These are phyloP conservation scores for Hormaphis cornu DNA, from an alignment of 1,140 invertebrate species.

Conservation along the genomic window DNA sequence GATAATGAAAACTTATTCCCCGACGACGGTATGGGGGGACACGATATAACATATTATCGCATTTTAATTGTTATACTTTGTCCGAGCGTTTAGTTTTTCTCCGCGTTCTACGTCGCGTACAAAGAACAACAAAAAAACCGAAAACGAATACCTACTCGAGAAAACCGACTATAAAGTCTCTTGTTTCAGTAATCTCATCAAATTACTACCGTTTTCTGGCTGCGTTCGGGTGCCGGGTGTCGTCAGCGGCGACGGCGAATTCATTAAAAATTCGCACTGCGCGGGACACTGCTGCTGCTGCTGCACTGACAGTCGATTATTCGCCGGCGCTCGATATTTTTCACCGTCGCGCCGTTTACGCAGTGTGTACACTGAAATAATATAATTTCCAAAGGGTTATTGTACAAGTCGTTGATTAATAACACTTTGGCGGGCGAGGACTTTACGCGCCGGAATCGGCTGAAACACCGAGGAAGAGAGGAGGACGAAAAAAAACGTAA, in stretches of 20 bases:
- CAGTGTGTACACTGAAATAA: too few species aligned
- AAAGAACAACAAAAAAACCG: too few species aligned
- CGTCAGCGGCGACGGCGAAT: background rate
- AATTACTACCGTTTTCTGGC: too few species aligned
- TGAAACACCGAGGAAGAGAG: background rate
- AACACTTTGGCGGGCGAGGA: background rate
- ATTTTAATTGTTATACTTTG: too few species aligned
- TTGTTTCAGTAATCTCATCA: too few species aligned
- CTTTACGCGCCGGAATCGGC: background rate
- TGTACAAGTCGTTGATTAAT: conserved; percentile 9
- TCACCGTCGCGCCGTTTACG: background rate
- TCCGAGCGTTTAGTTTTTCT: too few species aligned
- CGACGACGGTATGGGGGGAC: too few species aligned
- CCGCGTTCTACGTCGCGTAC: too few species aligned
- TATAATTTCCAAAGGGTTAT: background rate
- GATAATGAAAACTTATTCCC: too few species aligned
- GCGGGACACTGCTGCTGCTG: background rate
- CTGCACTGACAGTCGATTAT: background rate
- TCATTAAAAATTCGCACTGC: background rate
- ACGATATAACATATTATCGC: too few species aligned
- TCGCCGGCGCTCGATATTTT: conserved; percentile 1
- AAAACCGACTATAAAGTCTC: too few species aligned
- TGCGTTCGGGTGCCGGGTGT: background rate
- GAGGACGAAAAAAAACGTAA: background rate
- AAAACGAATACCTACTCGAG: too few species aligned